Evolutionary conservation across 2,888 invertebrate genomes (phyloP), one percentile per base, ranked within the genome.

Genomic region (Lapara coniferarum): DNA sequence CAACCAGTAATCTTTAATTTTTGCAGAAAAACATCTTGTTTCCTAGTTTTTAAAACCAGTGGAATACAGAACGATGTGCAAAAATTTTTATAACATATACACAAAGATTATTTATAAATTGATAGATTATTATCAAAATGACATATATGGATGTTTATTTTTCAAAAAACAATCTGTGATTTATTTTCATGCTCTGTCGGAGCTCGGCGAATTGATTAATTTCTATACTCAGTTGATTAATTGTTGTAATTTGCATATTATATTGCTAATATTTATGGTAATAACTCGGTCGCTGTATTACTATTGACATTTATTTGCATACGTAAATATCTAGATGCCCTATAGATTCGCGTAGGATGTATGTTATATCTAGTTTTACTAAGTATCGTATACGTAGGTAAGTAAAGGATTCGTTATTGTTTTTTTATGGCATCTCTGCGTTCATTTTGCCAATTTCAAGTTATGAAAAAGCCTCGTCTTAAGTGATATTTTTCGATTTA

Each of bases 91-190:
- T 49, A 51, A 51, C 51, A 10, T 51, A 13, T 51, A 51, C n/a
- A 6, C 7, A 13, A 14, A 46, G 44, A n/a, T n/a, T n/a, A n/a
- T n/a, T n/a, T n/a, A 16, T 44, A 10, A 10, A 59, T 44, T 16
- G 59, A 46, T 16, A 59, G 46, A 59, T 59, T 59, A 59, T 59
- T 63, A 49, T 63, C 63, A 63, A 63, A 63, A 49, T 13, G 46
- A 63, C 19, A 19, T 63, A 49, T 63, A 63, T 19, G 49, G 49
- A 49, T 63, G 12, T 49, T 49, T 49, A 63, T 55, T 55, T 55
- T 16, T 19, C 19, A 63, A 44, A 59, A 59, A 49, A 46, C 46
- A 63, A 49, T 49, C 46, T 12, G 49, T 63, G 63, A 63, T 63
- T 63, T 63, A 63, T 63, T 63, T 12, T 30, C 2, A 12, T 49